Evolutionary conservation across 2,113 vertebrate species (phyloP), one percentile per base, ranked within the genome.

Genomic region (Epinephelus cyanopodus): DNA sequence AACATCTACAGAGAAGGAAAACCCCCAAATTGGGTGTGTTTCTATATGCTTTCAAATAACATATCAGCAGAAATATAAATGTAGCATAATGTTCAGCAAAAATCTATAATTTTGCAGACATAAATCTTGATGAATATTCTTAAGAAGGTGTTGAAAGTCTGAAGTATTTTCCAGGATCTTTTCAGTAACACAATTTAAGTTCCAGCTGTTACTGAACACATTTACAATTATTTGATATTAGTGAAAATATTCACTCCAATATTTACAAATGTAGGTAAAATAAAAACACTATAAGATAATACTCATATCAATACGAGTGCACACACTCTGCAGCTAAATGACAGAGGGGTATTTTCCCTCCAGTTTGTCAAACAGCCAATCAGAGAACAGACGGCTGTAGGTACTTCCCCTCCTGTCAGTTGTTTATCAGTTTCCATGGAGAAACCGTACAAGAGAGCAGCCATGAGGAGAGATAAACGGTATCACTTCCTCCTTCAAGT

Each of bases 341-440:
- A 83, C 25, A 47, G 58, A 0, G 0, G 9, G 37, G 14, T 18
- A n/a, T 61, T 75, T 88, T 80, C 86, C 86, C 91, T 83, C 86
- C 79, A 63, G 0, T 61, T 6, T 19, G 39, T 73, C 0, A 25
- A 60, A 65, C 45, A 50, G 83, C 93, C 89, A 92, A 92, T 92
- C 87, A 69, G 75, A 74, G 17, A 5, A 0, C 57, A 70, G 72
- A 47, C 0, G 3, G 33, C 85, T 42, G 45, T 65, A 66, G 89
- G 83, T 7, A 48, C 54, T 10, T 79, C 84, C 27, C 77, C 63
- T 82, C 27, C 63, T 56, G 64, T 0, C 57, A 27, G 6, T 39
- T 90, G 92, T 93, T 93, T 85, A 92, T 54, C 0, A 25, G 93
- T 89, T 87, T 72, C 90, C 70, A 83, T 82, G 67, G 90, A 66